Conservation (phyloP, 1,140 invertebrate genomes). For the Drosophila micromelanica region DNA sequence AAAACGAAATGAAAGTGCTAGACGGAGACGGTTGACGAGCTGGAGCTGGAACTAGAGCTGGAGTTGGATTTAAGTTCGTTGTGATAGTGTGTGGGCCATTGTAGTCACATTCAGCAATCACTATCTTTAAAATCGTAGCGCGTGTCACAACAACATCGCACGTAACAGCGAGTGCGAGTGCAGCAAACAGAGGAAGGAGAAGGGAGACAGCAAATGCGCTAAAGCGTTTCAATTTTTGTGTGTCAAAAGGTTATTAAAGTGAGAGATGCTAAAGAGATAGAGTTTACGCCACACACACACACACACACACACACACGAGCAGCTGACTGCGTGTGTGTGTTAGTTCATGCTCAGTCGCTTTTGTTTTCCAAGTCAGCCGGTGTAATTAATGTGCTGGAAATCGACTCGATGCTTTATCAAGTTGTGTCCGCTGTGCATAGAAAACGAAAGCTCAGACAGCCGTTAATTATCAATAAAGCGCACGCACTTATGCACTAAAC, state of each 20-base stretch:
- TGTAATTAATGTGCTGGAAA: slow-evolving; percentile 41
- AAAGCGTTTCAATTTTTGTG: slow-evolving; percentile 75
- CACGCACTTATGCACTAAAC: slow-evolving; percentile 59
- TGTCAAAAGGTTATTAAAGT: slow-evolving; percentile 79
- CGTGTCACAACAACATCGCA: slow-evolving; percentile 56
- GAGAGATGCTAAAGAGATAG: slow-evolving; percentile 55
- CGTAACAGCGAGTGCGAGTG: slow-evolving; percentile 11
- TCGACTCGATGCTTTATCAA: slow-evolving; percentile 26
- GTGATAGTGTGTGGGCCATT: slow-evolving; percentile 41
- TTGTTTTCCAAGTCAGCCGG: slow-evolving; percentile 37
- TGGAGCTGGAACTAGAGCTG: slow-evolving; percentile 32
- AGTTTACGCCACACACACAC: slow-evolving; percentile 10
- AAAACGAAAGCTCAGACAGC: slow-evolving; percentile 72
- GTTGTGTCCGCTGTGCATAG: slow-evolving; percentile 27
- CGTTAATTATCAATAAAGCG: slow-evolving; percentile 67
- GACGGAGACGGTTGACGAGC: slow-evolving; percentile 47
- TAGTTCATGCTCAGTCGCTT: slow-evolving; percentile 29
- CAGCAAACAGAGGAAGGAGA: slow-evolving; percentile 8
- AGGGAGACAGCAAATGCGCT: slow-evolving; percentile 60
- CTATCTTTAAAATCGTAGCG: slow-evolving; percentile 64
- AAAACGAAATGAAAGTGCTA: slow-evolving; percentile 78
- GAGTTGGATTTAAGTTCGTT: slow-evolving; percentile 38
- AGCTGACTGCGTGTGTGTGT: slow-evolving; percentile 7
- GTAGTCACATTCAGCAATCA: slow-evolving; percentile 39
- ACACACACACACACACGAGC: slow-evolving; percentile 1